Base-by-base conservation (phyloP, 2,888 invertebrate species). In the Hermodice carunculata region DNA sequence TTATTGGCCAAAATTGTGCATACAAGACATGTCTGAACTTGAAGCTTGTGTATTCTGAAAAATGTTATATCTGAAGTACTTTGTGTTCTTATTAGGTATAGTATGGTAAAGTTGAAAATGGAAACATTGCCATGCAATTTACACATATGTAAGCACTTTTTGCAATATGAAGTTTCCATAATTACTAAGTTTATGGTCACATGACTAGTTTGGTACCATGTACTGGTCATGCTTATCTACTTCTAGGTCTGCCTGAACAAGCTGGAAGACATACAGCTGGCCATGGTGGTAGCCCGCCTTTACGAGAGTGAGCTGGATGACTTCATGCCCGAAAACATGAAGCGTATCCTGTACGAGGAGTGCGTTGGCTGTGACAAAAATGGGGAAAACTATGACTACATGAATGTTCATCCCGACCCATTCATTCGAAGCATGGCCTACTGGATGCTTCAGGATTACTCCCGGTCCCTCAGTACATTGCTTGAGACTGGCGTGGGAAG, bases 351-450 rank as follows among this genome's bases (percentile, higher is more conserved):
- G n/a, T 75, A 75, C 52, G 74, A 73, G 26, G 70, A 79, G 34
- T 73, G 83, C 44, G 76, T 85, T n/a, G 84, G 84, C 46, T 74
- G 75, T 64, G 77, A 79, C 52, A 71, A 67, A 11, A 64, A 58
- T 49, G 89, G 89, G 1, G 90, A 89, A n/a, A 91, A 92, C 77
- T 90, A 92, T 71, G 92, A 93, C 76, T 71, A 70, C 43, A 49
- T 6, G 17, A 40, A 19, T 22, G 73, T 74, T 6, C 76, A 80
- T 62, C 74, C 82, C 0, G 98, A 99, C 88, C 98, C 99, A 0
- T 99, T 99, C 87, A 88, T 98, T 22, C 91, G 99, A 2, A 98
- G 98, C 3, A 99, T 99, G 94, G 94, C 98, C 0, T 89, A 95
- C 44, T 99, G 99, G 99, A 92, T 95, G 72, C 87, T 99, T 57